These are phyloP conservation scores for Calyptomena viridis DNA, from an alignment of 2,113 vertebrate species.

Conservation along the genomic window DNA sequence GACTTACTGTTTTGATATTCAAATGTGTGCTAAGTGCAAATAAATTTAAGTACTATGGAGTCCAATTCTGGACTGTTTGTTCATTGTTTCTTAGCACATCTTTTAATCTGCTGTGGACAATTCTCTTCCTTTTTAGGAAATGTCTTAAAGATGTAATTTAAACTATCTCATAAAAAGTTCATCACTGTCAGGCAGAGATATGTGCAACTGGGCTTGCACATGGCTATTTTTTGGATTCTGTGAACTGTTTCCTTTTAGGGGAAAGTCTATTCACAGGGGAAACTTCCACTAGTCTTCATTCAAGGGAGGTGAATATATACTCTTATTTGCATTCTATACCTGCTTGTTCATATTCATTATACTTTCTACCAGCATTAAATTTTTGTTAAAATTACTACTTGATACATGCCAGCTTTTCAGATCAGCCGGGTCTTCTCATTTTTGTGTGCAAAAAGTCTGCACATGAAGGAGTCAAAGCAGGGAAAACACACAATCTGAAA, in stretches of 20 bases:
- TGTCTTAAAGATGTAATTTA: conserved; percentile 58
- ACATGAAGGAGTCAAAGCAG: not conserved
- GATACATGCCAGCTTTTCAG: conserved; percentile 3
- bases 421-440: not conserved
- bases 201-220: conserved; percentile 5
- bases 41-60: not conserved
- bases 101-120: conserved; percentile 22
- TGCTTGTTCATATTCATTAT: not conserved
- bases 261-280: conserved; percentile 13
- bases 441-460: not conserved
- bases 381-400: conserved; percentile 16
- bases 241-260: conserved; percentile 68
- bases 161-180: conserved; percentile 52
- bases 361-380: not conserved
- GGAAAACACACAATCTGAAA: not conserved
- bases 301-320: not conserved
- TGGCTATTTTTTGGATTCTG: conserved; percentile 46
- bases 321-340: not conserved
- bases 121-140: conserved; percentile 61
- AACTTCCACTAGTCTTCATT: conserved; percentile 16
- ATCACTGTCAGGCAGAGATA: conserved; percentile 50
- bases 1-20: not conserved
- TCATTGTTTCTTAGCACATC: conserved; percentile 43
- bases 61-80: conserved; percentile 29
- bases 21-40: not conserved